Percentiles rank a stretch among this genome's conserved stretches.
These are phyloP conservation scores for Cichladusa arquata DNA, from an alignment of 2,113 vertebrate genomes.

Conservation along the genomic window DNA sequence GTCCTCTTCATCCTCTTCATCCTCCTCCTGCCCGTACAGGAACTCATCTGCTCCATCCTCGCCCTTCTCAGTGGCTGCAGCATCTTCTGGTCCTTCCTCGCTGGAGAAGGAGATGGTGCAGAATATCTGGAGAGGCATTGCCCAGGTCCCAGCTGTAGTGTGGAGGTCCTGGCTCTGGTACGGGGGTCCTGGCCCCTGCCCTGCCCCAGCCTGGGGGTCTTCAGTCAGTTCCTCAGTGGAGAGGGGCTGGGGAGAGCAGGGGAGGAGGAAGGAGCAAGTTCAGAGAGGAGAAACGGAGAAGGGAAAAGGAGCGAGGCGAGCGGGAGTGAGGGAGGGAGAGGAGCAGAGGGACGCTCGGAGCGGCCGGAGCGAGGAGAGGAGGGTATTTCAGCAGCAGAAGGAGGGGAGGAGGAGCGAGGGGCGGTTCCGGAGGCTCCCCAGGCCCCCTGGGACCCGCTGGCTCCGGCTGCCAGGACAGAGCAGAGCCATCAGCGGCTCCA, in stretches of 20 bases:
- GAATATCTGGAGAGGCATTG: constrained; percentile 92
- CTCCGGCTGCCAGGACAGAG: constrained; percentile 49
- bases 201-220: background rate
- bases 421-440: background rate
- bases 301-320: background rate
- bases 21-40: constrained; percentile 46
- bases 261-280: background rate
- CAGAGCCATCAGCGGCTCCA: background rate
- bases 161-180: background rate
- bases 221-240: rapidly evolving
- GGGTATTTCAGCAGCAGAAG: constrained; percentile 15
- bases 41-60: constrained; percentile 6
- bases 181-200: background rate
- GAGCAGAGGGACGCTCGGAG: constrained; percentile 3
- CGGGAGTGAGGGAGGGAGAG: background rate
- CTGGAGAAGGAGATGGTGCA: constrained; percentile 92
- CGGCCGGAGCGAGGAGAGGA: background rate
- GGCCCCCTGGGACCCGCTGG: background rate
- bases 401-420: constrained; percentile 23
- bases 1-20: constrained; percentile 43
- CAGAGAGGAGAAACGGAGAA: background rate
- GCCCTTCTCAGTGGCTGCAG: background rate
- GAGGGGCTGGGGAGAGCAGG: background rate
- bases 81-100: constrained; percentile 70
- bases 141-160: background rate